phyloP scores from a whole-genome alignment of 2,797 vertebrate genomes.

The Tamandua tetradactyla region DNA sequence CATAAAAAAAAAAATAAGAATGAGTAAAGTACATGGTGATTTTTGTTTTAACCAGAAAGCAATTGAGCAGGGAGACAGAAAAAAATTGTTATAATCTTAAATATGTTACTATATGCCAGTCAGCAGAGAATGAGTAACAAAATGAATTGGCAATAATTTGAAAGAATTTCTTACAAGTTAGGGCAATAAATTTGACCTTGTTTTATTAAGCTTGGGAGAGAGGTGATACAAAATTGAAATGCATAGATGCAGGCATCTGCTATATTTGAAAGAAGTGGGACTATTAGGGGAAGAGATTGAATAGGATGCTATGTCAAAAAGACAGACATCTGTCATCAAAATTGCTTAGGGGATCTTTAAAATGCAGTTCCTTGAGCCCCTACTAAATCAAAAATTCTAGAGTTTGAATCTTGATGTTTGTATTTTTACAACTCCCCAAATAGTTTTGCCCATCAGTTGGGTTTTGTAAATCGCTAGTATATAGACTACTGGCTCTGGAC shows the following conservation, averaged over 20 bases:
- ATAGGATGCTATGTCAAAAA: background rate
- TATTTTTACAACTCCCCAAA: background rate
- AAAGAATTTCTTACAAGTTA: constrained; percentile 62
- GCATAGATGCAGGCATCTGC: constrained; percentile 25
- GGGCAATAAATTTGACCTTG: constrained; percentile 54
- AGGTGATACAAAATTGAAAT: constrained; percentile 61
- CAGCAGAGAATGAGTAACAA: constrained; percentile 49
- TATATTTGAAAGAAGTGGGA: constrained; percentile 55
- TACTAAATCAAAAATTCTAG: background rate
- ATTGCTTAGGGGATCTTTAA: background rate
- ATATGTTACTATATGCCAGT: constrained; percentile 54
- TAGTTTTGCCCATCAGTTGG: background rate
- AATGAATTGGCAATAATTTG: constrained; percentile 62
- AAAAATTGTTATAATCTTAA: constrained; percentile 13
- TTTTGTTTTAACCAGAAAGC: constrained; percentile 37
- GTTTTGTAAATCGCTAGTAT: background rate
- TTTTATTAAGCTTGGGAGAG: constrained; percentile 51
- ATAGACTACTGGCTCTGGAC: background rate
- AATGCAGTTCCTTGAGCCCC: constrained; percentile 7
- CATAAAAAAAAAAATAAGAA: constrained; percentile 10
- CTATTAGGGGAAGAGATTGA: constrained; percentile 27
- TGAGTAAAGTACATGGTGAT: background rate
- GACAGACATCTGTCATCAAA: constrained; percentile 24
- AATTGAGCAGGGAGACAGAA: background rate
- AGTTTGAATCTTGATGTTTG: background rate